phyloP scores from a whole-genome alignment of 2,888 invertebrate genomes.

The Phortica okadai region DNA sequence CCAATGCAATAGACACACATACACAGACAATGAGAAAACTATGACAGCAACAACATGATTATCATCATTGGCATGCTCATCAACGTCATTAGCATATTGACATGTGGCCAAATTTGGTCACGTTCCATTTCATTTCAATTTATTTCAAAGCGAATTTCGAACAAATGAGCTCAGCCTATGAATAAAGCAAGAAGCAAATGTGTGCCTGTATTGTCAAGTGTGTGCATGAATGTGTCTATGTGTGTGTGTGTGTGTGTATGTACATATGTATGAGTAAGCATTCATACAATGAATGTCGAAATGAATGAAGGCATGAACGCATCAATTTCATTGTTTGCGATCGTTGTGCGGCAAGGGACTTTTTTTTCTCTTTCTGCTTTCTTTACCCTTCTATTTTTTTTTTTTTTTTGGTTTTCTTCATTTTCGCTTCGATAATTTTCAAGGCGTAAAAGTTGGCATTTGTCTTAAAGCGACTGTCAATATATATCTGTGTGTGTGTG shows the following conservation, averaged over 20 bases:
- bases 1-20: not conserved
- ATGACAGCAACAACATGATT: slow-evolving; percentile 5
- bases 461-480: not conserved
- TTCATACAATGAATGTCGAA: not conserved
- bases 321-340: not conserved
- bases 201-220: not conserved
- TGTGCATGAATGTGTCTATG: slow-evolving; percentile 27
- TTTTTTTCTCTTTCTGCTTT: not conserved
- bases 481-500: not conserved
- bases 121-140: slow-evolving; percentile 26
- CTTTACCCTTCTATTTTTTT: not conserved
- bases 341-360: not conserved
- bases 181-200: not conserved
- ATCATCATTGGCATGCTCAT: slow-evolving; percentile 28
- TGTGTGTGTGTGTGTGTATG: slow-evolving; percentile 5
- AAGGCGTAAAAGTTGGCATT: not conserved
- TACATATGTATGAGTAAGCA: not conserved
- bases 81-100: slow-evolving; percentile 66
- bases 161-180: not conserved
- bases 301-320: not conserved
- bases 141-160: not conserved
- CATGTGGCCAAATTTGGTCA: slow-evolving; percentile 59
- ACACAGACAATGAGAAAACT: not conserved
- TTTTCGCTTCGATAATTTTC: not conserved
- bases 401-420: not conserved